A percentile compares a stretch with the other conserved stretches of the same genome.
These are phyloP conservation scores for Anguilla japonica DNA, from an alignment of 2,113 vertebrate species.

Conservation along the genomic window DNA sequence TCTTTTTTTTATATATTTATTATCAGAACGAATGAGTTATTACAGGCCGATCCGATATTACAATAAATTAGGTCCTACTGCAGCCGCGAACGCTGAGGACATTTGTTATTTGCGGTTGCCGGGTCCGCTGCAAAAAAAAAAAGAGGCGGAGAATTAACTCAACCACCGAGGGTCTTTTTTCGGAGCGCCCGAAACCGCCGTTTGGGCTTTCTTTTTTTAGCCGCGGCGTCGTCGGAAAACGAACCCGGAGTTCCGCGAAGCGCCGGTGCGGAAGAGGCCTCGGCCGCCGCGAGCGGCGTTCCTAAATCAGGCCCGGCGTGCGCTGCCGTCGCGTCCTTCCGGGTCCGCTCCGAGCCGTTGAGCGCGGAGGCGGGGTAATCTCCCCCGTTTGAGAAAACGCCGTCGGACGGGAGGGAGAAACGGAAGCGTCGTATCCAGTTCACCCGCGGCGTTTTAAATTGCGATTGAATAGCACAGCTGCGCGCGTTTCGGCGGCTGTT, in stretches of 20 bases:
- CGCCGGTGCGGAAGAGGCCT: slow-evolving; percentile 21
- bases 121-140: background rate
- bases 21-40: slow-evolving; percentile 84
- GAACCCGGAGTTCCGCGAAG: background rate
- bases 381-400: slow-evolving; percentile 46
- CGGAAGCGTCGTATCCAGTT: slow-evolving; percentile 40
- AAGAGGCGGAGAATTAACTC: slow-evolving; percentile 20
- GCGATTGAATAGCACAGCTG: slow-evolving; percentile 34
- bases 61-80: slow-evolving; percentile 78
- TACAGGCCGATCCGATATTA: slow-evolving; percentile 78
- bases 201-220: slow-evolving; percentile 6
- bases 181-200: background rate
- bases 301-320: slow-evolving; percentile 44
- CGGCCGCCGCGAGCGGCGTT: slow-evolving; percentile 35
- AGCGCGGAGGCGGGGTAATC: slow-evolving; percentile 51
- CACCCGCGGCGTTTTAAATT: slow-evolving; percentile 16
- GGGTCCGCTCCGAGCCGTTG: slow-evolving; percentile 32
- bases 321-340: slow-evolving; percentile 36
- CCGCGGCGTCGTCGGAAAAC: slow-evolving; percentile 25
- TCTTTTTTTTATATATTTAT: slow-evolving; percentile 86
- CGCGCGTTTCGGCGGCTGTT: background rate
- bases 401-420: slow-evolving; percentile 45
- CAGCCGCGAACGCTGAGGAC: slow-evolving; percentile 66
- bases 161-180: slow-evolving; percentile 18
- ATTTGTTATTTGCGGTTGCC: slow-evolving; percentile 68